These are phyloP conservation scores for Hypsibius dujardini DNA, from an alignment of 1,140 invertebrate species.

Conservation along the genomic window DNA sequence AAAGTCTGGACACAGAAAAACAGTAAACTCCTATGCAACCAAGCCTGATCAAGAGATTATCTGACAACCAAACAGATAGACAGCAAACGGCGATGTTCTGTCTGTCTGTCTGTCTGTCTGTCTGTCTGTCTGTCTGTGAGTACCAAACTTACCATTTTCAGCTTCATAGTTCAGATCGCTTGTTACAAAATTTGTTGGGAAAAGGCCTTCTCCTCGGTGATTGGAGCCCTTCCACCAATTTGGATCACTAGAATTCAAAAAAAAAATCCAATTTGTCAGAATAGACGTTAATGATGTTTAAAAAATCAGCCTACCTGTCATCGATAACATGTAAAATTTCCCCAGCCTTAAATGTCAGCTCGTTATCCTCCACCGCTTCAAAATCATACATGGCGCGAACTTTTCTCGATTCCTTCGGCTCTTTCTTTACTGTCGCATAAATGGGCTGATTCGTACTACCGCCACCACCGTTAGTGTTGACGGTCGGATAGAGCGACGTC, in stretches of 20 bases:
- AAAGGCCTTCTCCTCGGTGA: slow-evolving; percentile 76
- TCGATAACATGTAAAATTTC: slow-evolving; percentile 52
- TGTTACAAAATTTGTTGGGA: slow-evolving; percentile 94
- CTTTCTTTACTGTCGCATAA: slow-evolving; percentile 14
- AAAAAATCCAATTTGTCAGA: slow-evolving; percentile 18
- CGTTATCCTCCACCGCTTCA: slow-evolving; percentile 96
- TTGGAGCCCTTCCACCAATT: slow-evolving; percentile 98
- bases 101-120: too few species aligned
- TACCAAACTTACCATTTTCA: slow-evolving; percentile 35
- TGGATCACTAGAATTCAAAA: slow-evolving; percentile 49
- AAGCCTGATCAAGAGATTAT: slow-evolving; percentile 36
- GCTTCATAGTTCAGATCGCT: slow-evolving; percentile 63
- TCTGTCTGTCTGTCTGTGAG: too few species aligned
- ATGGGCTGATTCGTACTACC: not conserved
- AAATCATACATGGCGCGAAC: slow-evolving; percentile 94
- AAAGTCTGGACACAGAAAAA: slow-evolving; percentile 22
- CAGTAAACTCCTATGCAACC: slow-evolving; percentile 24
- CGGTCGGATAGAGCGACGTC: not conserved
- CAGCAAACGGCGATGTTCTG: too few species aligned
- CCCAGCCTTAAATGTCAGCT: slow-evolving; percentile 82
- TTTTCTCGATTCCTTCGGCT: slow-evolving; percentile 45
- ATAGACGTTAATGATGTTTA: slow-evolving; percentile 17
- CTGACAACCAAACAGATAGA: not conserved
- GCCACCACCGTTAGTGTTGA: slow-evolving; percentile 14
- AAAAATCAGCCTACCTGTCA: slow-evolving; percentile 42